Evolutionary conservation across 2,888 invertebrate genomes (phyloP).

Genomic region (Teinopalpus imperialis): DNA sequence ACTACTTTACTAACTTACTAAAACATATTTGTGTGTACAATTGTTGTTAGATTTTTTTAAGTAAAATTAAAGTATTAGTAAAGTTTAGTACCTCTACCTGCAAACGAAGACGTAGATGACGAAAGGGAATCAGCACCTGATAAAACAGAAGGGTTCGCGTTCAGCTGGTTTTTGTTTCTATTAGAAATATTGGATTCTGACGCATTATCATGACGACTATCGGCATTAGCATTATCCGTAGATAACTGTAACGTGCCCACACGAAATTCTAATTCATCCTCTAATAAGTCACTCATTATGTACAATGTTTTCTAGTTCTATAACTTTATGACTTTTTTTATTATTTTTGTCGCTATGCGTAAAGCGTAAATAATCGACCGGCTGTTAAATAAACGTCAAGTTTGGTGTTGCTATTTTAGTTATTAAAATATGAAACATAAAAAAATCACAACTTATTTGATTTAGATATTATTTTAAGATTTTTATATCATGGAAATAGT

Average conservation of each 20-base stretch:
- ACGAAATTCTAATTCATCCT: constrained; percentile 82
- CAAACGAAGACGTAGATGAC: constrained; percentile 68
- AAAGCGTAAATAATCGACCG: constrained; percentile 65
- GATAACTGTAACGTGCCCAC: constrained; percentile 78
- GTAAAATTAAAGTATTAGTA: no score
- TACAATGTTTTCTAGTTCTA: constrained; percentile 17
- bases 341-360: constrained; percentile 38
- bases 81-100: constrained; percentile 50
- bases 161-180: constrained; percentile 46
- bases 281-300: constrained; percentile 70
- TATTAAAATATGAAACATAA: no score
- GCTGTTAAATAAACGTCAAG: constrained; percentile 38
- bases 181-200: constrained; percentile 40
- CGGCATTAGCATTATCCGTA: constrained; percentile 46
- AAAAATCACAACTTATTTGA: no score
- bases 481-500: no score
- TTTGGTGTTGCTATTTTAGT: constrained; percentile 28
- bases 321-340: background rate
- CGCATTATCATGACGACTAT: constrained; percentile 42
- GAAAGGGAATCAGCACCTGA: constrained; percentile 73
- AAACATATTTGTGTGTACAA: no score
- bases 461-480: no score
- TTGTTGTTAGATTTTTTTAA: no score
- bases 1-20: no score
- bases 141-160: constrained; percentile 64